A percentile compares a stretch with the other conserved stretches of the same genome.
These are phyloP conservation scores for Muscina levida DNA, from an alignment of 2,888 invertebrate species.

Conservation along the genomic window DNA sequence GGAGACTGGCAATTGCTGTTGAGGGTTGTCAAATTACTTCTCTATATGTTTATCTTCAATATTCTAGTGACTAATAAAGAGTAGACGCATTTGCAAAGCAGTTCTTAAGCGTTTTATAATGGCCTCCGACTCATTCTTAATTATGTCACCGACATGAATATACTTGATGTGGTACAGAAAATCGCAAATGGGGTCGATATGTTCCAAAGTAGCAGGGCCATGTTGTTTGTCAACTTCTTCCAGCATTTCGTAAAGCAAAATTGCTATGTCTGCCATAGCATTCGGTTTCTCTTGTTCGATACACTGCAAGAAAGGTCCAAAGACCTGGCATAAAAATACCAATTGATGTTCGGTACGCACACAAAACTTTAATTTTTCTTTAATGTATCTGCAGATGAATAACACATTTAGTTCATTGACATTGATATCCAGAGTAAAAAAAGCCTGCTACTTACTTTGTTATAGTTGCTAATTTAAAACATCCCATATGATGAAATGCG, in stretches of 20 bases:
- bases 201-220: constrained; percentile 85
- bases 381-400: too few relatives aligned
- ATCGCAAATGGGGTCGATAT: constrained; percentile 97
- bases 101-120: constrained; percentile 93
- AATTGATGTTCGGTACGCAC: constrained; percentile 94
- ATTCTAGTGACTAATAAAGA: constrained; percentile 94
- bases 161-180: too few relatives aligned
- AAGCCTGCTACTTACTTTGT: constrained; percentile 82
- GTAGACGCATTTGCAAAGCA: constrained; percentile 91
- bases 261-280: constrained; percentile 91
- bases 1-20: constrained; percentile 32
- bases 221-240: constrained; percentile 94
- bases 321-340: constrained; percentile 93
- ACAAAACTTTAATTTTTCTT: too few relatives aligned
- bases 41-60: constrained; percentile 86
- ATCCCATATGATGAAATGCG: too few relatives aligned
- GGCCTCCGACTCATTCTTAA: constrained; percentile 95
- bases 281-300: too few relatives aligned
- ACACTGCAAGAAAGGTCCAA: constrained; percentile 96
- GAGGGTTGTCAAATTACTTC: constrained; percentile 69
- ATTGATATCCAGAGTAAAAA: too few relatives aligned
- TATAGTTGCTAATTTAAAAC: too few relatives aligned
- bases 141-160: constrained; percentile 97
- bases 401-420: too few relatives aligned
- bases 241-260: constrained; percentile 92